These are phyloP conservation scores for Burhinus bistriatus DNA, from an alignment of 2,113 vertebrate species.

Conservation along the genomic window DNA sequence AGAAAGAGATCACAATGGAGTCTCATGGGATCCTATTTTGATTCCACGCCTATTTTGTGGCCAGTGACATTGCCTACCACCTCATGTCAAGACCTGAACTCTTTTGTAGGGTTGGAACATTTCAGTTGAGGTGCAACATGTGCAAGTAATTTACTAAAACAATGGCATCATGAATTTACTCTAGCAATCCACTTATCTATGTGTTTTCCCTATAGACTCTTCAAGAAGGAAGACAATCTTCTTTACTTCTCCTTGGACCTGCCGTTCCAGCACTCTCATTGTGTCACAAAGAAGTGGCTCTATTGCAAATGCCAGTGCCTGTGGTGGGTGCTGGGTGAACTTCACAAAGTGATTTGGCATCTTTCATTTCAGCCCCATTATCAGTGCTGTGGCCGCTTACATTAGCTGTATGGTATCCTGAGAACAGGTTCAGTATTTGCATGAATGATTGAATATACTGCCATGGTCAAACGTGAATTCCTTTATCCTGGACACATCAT, in stretches of 20 bases:
- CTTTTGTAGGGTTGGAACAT: neutral
- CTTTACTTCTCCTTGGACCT: neutral
- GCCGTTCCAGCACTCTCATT: neutral
- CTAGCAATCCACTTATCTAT: neutral
- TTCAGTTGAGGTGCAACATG: rapidly evolving
- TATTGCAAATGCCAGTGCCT: neutral
- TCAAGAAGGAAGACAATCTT: neutral
- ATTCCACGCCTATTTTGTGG: neutral
- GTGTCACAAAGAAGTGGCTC: neutral
- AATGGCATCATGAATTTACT: neutral
- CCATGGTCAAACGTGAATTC: neutral
- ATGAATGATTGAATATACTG: neutral
- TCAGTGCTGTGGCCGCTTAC: neutral
- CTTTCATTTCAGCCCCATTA: neutral
- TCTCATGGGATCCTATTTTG: neutral
- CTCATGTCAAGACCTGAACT: neutral
- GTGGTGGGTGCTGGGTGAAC: neutral
- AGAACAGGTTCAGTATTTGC: neutral
- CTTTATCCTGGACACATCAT: neutral
- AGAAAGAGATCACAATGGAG: neutral
- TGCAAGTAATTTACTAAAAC: neutral
- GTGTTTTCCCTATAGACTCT: neutral
- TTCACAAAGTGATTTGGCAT: neutral
- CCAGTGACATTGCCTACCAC: neutral
- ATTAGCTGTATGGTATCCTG: neutral